Conservation (phyloP, 30 jellyfish, hydroid and myxozoan genomes). For the Mastigias papua region DNA sequence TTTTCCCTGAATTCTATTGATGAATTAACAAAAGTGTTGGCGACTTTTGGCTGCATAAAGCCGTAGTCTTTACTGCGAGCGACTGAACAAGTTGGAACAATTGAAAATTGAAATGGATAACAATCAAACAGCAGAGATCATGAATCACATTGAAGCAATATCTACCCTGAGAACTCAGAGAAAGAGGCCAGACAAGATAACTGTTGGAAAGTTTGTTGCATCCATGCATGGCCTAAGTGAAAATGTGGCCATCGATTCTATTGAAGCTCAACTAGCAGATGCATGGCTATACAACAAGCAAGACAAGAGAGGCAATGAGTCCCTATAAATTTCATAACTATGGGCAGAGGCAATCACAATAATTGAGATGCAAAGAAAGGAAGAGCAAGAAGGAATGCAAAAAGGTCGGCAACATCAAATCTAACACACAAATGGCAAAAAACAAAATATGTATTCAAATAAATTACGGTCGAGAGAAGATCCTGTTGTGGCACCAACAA, state of each 20-base stretch:
- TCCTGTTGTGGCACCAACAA: background rate
- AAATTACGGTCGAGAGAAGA: slow-evolving; percentile 23
- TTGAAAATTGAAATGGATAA: slow-evolving; percentile 26
- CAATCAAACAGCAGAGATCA: slow-evolving; percentile 28
- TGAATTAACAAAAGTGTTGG: too few relatives aligned
- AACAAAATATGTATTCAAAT: slow-evolving; percentile 6
- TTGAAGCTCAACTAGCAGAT: slow-evolving; percentile 14
- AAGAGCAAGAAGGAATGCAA: slow-evolving; percentile 6
- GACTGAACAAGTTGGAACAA: too few relatives aligned
- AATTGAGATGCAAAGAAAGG: background rate
- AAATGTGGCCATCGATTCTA: slow-evolving; percentile 29
- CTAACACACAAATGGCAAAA: slow-evolving; percentile 4
- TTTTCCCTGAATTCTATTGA: too few relatives aligned
- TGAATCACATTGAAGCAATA: slow-evolving; percentile 27
- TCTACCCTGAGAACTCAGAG: background rate
- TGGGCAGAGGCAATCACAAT: slow-evolving; percentile 10
- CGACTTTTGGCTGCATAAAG: too few relatives aligned
- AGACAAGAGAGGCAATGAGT: slow-evolving; percentile 19
- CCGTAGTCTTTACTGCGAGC: too few relatives aligned
- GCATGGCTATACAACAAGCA: slow-evolving; percentile 28
- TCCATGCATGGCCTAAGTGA: slow-evolving; percentile 58
- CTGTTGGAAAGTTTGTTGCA: slow-evolving; percentile 14
- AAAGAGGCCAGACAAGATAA: slow-evolving; percentile 23
- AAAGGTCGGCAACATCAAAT: slow-evolving; percentile 12
- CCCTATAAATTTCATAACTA: slow-evolving; percentile 13